A percentile compares a stretch with the other conserved stretches of the same genome.
Evolutionary conservation across 2,797 vertebrate species (phyloP).

Genomic region (Cossypha dichroa): DNA sequence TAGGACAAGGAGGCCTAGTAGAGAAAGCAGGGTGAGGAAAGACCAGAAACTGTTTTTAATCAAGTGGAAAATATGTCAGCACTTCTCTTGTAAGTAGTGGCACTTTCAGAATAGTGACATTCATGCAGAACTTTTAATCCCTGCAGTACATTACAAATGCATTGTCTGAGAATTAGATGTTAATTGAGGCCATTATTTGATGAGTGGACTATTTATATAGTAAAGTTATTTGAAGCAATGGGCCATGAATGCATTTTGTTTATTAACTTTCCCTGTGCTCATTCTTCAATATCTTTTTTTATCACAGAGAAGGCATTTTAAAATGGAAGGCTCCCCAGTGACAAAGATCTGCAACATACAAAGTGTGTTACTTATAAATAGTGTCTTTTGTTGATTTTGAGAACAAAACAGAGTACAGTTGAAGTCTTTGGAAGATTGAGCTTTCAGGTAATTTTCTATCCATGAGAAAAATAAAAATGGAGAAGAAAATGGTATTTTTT

Average conservation of each 20-base stretch:
- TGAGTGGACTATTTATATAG: constrained; percentile 51
- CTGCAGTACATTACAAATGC: constrained; percentile 12
- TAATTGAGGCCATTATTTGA: constrained; percentile 61
- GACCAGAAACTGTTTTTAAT: neutral
- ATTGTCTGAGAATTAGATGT: constrained; percentile 45
- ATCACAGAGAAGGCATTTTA: neutral
- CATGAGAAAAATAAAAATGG: neutral
- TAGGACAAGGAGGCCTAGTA: neutral
- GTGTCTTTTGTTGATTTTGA: neutral
- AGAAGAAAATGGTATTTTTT: neutral
- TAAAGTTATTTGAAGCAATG: constrained; percentile 65
- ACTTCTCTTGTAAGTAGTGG: neutral
- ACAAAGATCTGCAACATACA: neutral
- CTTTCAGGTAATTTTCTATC: neutral
- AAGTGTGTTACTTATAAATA: neutral
- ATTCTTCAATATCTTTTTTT: constrained; percentile 36
- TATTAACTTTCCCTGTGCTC: constrained; percentile 34
- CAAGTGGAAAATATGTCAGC: neutral
- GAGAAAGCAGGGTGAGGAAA: neutral
- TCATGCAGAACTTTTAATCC: constrained; percentile 36
- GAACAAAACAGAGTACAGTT: neutral
- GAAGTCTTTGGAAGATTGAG: neutral
- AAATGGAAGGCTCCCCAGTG: neutral
- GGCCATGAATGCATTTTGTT: constrained; percentile 60
- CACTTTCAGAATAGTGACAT: neutral